Evolutionary conservation across 2,797 vertebrate species (phyloP).

Genomic region (Hemitrygon akajei): DNA sequence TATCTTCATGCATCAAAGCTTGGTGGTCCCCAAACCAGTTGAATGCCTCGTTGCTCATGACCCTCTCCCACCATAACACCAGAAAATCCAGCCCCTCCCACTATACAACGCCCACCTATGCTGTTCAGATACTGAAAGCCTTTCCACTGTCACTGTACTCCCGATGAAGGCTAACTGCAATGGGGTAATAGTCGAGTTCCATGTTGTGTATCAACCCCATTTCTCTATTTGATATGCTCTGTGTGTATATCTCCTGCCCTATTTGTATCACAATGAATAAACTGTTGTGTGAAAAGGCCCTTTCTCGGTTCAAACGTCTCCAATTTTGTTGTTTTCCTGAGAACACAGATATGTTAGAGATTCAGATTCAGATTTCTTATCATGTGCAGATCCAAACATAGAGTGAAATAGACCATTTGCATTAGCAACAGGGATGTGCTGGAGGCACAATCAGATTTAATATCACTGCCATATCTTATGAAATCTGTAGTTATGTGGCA

Average conservation of each 20-base stretch:
- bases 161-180: background rate
- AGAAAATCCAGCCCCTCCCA: too few species aligned
- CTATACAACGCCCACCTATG: background rate
- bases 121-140: background rate
- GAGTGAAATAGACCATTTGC: too few species aligned
- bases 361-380: too few species aligned
- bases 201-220: background rate
- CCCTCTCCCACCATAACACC: background rate
- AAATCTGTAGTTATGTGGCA: too few species aligned
- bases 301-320: background rate
- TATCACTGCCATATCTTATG: too few species aligned
- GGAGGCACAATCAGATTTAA: too few species aligned
- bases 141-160: background rate
- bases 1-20: too few species aligned
- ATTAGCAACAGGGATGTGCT: too few species aligned
- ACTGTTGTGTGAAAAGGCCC: background rate
- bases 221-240: background rate
- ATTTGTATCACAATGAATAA: background rate
- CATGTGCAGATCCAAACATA: too few species aligned
- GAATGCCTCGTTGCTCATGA: background rate
- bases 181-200: background rate
- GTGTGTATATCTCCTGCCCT: background rate
- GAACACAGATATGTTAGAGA: too few species aligned
- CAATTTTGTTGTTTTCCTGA: background rate
- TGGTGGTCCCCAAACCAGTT: background rate